A percentile compares a stretch with the other conserved stretches of the same genome.
These are phyloP conservation scores for Campoletis raptor DNA, from an alignment of 2,888 invertebrate genomes.

Conservation along the genomic window DNA sequence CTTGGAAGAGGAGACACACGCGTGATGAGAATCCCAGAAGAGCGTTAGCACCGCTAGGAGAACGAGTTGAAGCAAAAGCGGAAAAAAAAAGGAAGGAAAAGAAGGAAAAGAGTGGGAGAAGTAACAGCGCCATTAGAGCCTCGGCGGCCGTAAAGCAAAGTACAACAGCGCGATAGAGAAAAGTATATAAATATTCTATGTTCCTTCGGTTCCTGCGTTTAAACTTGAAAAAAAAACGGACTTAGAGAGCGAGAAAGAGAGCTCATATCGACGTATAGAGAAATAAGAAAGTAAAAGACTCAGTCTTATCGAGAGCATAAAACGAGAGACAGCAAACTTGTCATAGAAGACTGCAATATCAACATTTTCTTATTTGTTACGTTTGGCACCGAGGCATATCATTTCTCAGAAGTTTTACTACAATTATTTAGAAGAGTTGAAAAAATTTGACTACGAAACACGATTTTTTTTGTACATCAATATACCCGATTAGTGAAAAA, in stretches of 20 bases:
- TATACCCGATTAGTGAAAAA: background rate
- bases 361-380: background rate
- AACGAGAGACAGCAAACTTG: background rate
- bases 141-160: conserved; percentile 29
- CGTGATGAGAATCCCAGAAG: conserved; percentile 59
- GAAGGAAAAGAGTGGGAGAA: conserved; percentile 21
- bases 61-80: conserved; percentile 35
- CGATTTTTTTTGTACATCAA: background rate
- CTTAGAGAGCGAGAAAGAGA: background rate
- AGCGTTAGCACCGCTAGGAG: conserved; percentile 41
- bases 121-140: conserved; percentile 54
- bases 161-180: conserved; percentile 35
- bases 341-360: conserved; percentile 3
- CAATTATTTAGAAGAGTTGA: background rate
- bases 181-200: conserved; percentile 20
- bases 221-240: conserved; percentile 14
- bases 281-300: conserved; percentile 25
- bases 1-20: conserved; percentile 34
- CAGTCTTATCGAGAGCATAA: conserved; percentile 4
- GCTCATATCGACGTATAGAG: background rate
- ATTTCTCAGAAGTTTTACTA: background rate
- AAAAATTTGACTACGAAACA: background rate
- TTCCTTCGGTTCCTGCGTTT: background rate
- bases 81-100: conserved; percentile 15
- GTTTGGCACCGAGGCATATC: too few relatives aligned